Base-by-base conservation (phyloP, 2,888 invertebrate genomes). In the Noctua pronuba region DNA sequence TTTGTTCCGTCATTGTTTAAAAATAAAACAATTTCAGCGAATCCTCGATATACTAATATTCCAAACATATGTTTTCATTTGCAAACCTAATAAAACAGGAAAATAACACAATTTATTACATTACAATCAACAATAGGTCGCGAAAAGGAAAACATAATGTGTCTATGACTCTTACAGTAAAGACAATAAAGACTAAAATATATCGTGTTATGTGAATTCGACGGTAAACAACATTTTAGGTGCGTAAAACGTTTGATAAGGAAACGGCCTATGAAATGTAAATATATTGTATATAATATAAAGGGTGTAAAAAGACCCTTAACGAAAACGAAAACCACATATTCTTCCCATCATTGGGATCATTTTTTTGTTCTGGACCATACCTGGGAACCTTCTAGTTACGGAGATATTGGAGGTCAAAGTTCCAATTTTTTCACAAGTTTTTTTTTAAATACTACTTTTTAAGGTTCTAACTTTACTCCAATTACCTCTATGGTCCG, bases 31-130 rank as follows among this genome's bases (percentile, higher is more conserved):
- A 58, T 28, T 41, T 55, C n/a, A 74, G 52, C 10, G 16, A 52
- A 31, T n/a, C 55, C 24, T 35, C 7, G n/a, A 58, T 44, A 58
- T 52, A 66, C 35, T 46, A 38, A 68, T 69, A 79, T 44, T 55
- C 46, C 46, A 64, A 87, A 69, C 74, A 80, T 18, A 74, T 80
- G 58, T 84, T 87, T 73, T 60, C n/a, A 66, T 84, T 46, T 10
- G 35, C 44, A 73, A 60, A 62, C 65, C 49, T 38, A 71, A 72
- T 65, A 72, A 72, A 76, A 52, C 80, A 85, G 87, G 85, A 85
- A 87, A 85, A 85, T 75, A 87, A 87, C 65, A 87, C 31, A 58
- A 60, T 76, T 71, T 73, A 76, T 46, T 73, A 67, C 38, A n/a
- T 28, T 44, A 65, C n/a, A 70, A 60, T 16, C n/a, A 55, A 68